Evolutionary conservation across 2,888 invertebrate species (phyloP), one percentile per base, ranked within the genome.

Genomic region (Tenodera sinensis): DNA sequence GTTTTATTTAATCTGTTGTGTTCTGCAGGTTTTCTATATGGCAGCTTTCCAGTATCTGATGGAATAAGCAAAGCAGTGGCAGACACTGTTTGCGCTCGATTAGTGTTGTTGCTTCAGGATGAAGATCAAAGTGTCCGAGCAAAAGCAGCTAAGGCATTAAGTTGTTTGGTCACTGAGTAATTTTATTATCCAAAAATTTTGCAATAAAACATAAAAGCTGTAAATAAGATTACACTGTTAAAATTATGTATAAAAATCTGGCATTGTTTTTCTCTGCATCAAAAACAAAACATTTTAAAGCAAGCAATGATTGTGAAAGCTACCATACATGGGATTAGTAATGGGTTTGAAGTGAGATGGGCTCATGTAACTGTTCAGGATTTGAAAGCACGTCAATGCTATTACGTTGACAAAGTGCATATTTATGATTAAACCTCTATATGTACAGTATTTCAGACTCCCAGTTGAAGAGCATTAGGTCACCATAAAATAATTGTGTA

Each of bases 61-160:
- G 92, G 92, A 89, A 92, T 92, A 88, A 92, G 92, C 27, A 91
- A 92, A 84, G 92, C 94, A 9, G 93, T 93, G 8, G 91, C 94
- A 85, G 94, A 94, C 90, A 92, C 93, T 1, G 92, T 94, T 30
- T 93, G 91, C 91, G 94, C 94, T 25, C 93, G 95, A 0, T 93
- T 96, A 4, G 92, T 95, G 84, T 94, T 94, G 88, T 93, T 96
- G 2, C 92, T 95, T 85, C 94, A 94, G 88, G 96, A 96, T 91
- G 92, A 94, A 6, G 94, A 94, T 89, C 93, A 95, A 1, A 92
- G 92, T 12, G 96, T 96, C 1, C 92, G 96, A 25, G 94, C 94
- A 90, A 94, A 95, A 91, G 93, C 95, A 0, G 95, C 95, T 0
- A 93, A 95, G 92, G 95, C 95, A 0, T 93, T 96, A 28, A 90